Conservation (phyloP, 2,113 vertebrate genomes). For the Pithys albifrons region DNA sequence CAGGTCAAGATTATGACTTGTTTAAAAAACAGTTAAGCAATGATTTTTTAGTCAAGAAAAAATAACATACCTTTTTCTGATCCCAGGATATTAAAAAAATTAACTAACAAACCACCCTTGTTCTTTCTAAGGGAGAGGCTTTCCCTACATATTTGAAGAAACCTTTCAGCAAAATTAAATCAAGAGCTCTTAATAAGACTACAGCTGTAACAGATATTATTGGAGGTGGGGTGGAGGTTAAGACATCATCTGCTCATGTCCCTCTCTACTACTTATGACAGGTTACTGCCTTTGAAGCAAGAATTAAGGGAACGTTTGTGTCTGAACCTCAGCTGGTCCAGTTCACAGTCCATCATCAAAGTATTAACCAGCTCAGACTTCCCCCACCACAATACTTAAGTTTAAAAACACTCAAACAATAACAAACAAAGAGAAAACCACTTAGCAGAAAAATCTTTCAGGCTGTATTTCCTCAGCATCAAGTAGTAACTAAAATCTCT, state of each 20-base stretch:
- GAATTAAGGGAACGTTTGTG: not conserved
- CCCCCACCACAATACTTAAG: not conserved
- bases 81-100: not conserved
- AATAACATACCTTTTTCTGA: not conserved
- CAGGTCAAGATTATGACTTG: not conserved
- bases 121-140: not conserved
- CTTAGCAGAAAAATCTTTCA: not conserved
- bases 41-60: not conserved
- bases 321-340: not conserved
- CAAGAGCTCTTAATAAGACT: not conserved
- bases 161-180: not conserved
- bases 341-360: not conserved
- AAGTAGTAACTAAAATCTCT: not conserved
- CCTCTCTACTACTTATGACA: not conserved
- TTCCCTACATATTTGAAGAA: not conserved
- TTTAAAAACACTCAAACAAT: not conserved
- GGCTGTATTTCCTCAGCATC: not conserved
- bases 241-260: not conserved
- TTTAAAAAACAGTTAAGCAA: not conserved
- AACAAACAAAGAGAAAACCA: not conserved
- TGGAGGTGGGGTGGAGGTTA: not conserved
- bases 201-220: not conserved
- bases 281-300: not conserved
- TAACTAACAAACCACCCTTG: not conserved
- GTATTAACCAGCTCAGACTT: not conserved